Conservation (phyloP, 2,888 invertebrate genomes). For the Psylliodes chrysocephalus region DNA sequence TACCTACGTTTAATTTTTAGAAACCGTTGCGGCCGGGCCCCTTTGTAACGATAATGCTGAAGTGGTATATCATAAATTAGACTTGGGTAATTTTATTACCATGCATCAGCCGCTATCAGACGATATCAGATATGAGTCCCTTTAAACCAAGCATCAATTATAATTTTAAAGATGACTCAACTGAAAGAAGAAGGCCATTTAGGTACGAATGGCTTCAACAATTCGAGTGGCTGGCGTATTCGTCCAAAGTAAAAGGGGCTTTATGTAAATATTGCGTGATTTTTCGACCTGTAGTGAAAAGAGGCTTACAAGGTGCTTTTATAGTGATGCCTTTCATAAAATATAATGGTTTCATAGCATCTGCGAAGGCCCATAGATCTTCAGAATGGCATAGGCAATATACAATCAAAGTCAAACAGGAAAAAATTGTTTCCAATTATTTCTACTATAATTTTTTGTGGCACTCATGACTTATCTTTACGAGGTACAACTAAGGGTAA, state of each 20-base stretch:
- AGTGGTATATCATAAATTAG: background rate
- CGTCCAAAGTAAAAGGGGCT: conserved; percentile 3
- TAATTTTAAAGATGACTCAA: background rate
- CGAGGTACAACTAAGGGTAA: background rate
- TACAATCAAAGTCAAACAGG: background rate
- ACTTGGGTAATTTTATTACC: background rate
- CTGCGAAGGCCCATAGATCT: background rate
- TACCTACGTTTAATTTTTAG: no score
- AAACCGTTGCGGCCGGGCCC: no score
- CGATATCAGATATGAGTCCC: background rate
- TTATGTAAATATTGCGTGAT: conserved; percentile 10
- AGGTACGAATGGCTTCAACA: background rate
- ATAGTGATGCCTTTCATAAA: background rate
- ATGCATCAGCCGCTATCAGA: background rate
- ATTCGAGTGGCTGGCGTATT: conserved; percentile 6
- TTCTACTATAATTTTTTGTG: no score
- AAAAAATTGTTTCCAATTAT: background rate
- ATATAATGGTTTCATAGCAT: background rate
- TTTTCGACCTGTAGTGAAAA: background rate
- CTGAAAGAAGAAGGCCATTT: background rate
- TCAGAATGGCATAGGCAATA: background rate
- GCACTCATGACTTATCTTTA: background rate
- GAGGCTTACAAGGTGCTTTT: conserved; percentile 6
- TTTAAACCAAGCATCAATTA: background rate
- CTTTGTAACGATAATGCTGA: no score